Percentiles rank a stretch among this genome's conserved stretches.
phyloP scores from a whole-genome alignment of 2,797 vertebrate species.

The Holocentrus rufus region DNA sequence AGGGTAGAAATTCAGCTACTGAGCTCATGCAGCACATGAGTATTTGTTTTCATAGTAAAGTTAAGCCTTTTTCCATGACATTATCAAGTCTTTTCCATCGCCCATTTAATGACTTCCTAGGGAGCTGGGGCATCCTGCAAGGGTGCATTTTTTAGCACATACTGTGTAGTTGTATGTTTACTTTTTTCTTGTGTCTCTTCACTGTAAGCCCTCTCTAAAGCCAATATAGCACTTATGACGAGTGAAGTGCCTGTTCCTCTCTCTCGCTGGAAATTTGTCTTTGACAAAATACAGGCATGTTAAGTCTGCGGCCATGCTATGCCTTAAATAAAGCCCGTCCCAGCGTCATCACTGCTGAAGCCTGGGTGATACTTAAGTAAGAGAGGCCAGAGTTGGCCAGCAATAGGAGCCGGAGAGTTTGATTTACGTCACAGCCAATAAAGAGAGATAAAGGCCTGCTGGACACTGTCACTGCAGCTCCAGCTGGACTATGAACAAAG shows the following conservation, averaged over 20 bases:
- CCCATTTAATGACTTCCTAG: too few relatives aligned
- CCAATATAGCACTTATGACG: background rate
- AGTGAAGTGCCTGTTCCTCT: background rate
- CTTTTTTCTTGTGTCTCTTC: too few relatives aligned
- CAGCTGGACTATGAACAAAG: slow-evolving; percentile 34
- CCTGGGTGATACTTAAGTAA: slow-evolving; percentile 10
- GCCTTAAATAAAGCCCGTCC: background rate
- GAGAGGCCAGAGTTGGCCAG: slow-evolving; percentile 18
- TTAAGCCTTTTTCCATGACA: too few relatives aligned
- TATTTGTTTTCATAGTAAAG: too few relatives aligned
- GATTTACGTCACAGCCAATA: slow-evolving; percentile 32
- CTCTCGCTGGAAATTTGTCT: background rate
- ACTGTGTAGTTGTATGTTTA: too few relatives aligned
- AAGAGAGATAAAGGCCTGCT: slow-evolving; percentile 28
- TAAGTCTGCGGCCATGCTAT: background rate
- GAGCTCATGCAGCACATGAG: too few relatives aligned
- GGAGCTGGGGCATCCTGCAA: too few relatives aligned
- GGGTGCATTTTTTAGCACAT: too few relatives aligned
- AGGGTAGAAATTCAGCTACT: too few relatives aligned
- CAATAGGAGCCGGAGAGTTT: slow-evolving; percentile 4
- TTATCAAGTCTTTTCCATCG: too few relatives aligned
- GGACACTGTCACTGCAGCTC: slow-evolving; percentile 28
- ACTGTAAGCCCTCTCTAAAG: background rate
- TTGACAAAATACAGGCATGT: background rate
- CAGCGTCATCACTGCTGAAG: slow-evolving; percentile 1